Base-by-base conservation (phyloP, 2,888 invertebrate genomes). In the Hipparchia sbordonii region DNA sequence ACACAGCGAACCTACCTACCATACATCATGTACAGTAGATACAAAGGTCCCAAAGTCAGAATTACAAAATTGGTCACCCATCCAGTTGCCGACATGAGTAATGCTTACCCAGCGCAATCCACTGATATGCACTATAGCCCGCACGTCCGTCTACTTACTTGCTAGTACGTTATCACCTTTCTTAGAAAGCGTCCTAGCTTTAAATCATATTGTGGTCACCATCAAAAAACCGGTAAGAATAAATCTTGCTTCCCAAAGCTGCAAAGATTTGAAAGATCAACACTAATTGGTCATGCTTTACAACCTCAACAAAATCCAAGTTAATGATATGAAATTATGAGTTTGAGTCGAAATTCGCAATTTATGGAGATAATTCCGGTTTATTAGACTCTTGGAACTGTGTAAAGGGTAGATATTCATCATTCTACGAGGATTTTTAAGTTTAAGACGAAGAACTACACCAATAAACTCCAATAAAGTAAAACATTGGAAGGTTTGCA, bases 291-390 rank as follows among this genome's bases (percentile, higher is more conserved):
- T 73, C 74, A 68, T 72, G 69, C 76, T 79, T 80, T 79, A 80
- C 77, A 77, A 72, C 79, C 79, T 79, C 81, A 79, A 79, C 79
- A 83, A 83, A 84, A 82, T 81, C 46, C 76, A 77, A 86, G 82
- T 87, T 89, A 85, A 87, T 85, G 84, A 80, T 82, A 78, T 71
- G 79, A 82, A 84, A 81, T 84, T 81, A 83, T 82, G 80, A 82
- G 80, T 78, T 77, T 77, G 63, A 77, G 77, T 78, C 82, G 75
- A 74, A 81, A 85, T 80, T 77, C 72, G 75, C 78, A 78, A 84
- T 86, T 87, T 84, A 85, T 83, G 79, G 76, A 80, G 79, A 83
- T 83, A 83, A 87, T 86, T 79, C 81, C 61, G 72, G 78, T 80
- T 84, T 82, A 78, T 77, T 77, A 74, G 73, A 74, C 76, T 73